Conservation (phyloP, 2,888 invertebrate genomes). For the Pseudococcus longispinus region DNA sequence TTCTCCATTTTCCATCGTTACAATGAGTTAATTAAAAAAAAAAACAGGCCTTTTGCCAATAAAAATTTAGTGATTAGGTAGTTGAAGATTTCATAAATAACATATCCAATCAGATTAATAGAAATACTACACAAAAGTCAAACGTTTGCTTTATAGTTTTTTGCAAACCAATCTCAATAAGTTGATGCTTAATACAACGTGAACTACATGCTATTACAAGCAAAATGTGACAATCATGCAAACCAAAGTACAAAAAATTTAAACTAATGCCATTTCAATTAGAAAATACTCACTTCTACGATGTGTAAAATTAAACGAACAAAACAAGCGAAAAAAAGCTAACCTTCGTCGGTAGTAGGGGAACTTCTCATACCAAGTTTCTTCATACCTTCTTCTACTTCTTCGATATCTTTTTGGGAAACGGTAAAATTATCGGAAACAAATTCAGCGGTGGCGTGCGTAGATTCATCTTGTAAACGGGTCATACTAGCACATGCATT, state of each 20-base stretch:
- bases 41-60: background rate
- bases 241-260: background rate
- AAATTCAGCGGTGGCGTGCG: constrained; percentile 71
- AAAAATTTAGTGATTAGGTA: background rate
- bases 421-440: constrained; percentile 78
- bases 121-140: background rate
- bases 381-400: constrained; percentile 79
- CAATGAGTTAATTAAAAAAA: background rate
- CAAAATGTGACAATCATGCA: background rate
- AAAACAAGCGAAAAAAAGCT: constrained; percentile 18
- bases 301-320: background rate
- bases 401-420: constrained; percentile 72
- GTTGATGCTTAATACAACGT: background rate
- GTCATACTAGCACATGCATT: constrained; percentile 29
- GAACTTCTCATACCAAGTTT: constrained; percentile 71
- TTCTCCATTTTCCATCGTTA: background rate
- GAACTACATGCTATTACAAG: background rate
- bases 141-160: background rate
- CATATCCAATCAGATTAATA: background rate
- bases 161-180: background rate
- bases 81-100: background rate
- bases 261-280: constrained; percentile 3
- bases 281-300: background rate
- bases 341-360: constrained; percentile 63
- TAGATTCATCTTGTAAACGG: constrained; percentile 29